Base-by-base conservation (phyloP, 2,797 vertebrate genomes). In the Delichon dasypus region DNA sequence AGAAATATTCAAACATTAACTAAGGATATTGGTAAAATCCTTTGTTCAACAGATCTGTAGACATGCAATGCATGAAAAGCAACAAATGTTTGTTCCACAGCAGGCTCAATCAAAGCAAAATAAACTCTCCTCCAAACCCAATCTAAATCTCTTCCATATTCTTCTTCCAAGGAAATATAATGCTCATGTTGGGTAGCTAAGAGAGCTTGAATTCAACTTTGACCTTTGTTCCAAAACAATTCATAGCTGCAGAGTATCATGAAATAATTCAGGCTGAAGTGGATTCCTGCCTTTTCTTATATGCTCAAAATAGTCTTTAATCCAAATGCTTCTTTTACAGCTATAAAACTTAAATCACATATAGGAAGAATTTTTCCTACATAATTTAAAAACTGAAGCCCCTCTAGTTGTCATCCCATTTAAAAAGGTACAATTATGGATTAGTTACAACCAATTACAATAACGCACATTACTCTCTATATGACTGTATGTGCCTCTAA, bases 401-500 rank as follows among this genome's bases (percentile, higher is more conserved):
- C 25, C 34, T 62, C 53, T 40, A 51, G 6, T 66, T 93, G 44
- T 53, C 60, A 91, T 88, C 36, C 36, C 78, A 61, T 58, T 86
- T 93, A 36, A 90, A 95, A 94, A 86, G 36, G 45, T 70, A 42
- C 71, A 83, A 86, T 71, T 89, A 92, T 34, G 26, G 57, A 87
- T 85, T 76, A 91, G 82, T 93, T 91, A 90, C 45, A 91, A 85
- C 29, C 64, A 86, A 89, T 75, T 91, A 79, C 61, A 88, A 64
- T 36, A 84, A 81, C 26, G 54, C 57, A 58, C 67, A 75, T 81
- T 81, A 79, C 21, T 94, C 76, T 44, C 87, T 85, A 22, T 90
- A 74, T 81, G 58, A 77, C 47, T 47, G 26, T 48, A 80, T 68
- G 74, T 66, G 51, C 32, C 61, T 89, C 47, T 68, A 66, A 93